A percentile compares a stretch with the other conserved stretches of the same genome.
Conservation (phyloP, 2,113 vertebrate species). For the Clinocottus analis region DNA sequence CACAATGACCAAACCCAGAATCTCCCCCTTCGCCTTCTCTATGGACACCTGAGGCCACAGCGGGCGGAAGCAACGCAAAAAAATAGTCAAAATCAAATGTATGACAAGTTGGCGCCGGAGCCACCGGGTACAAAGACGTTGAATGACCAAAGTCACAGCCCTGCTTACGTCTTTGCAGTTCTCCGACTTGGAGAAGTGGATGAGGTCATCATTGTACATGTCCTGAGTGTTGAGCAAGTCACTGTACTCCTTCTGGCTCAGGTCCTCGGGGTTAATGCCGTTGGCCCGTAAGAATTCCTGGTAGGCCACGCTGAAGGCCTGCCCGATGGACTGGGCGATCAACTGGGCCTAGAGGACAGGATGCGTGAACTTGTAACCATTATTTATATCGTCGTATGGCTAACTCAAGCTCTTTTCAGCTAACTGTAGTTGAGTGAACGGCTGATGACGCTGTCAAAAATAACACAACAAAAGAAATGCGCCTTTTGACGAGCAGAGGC, state of each 20-base stretch:
- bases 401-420: neutral
- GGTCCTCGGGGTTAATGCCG: conserved; percentile 96
- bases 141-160: neutral
- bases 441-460: neutral
- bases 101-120: neutral
- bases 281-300: conserved; percentile 97
- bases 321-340: conserved; percentile 97
- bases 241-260: conserved; percentile 97
- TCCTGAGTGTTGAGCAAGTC: conserved; percentile 97
- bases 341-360: conserved; percentile 87
- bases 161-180: conserved; percentile 96
- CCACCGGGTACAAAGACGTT: neutral
- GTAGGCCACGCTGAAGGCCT: conserved; percentile 97
- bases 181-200: conserved; percentile 98
- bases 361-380: neutral
- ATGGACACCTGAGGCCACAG: conserved; percentile 92
- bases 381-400: neutral
- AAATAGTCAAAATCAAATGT: neutral
- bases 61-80: neutral
- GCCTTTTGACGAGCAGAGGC: neutral
- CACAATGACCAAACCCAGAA: conserved; percentile 95
- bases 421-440: neutral
- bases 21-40: conserved; percentile 97
- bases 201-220: conserved; percentile 98
- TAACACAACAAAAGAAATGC: neutral